These are phyloP conservation scores for Chelidonichthys spinosus DNA, from an alignment of 2,797 vertebrate genomes.

Conservation along the genomic window DNA sequence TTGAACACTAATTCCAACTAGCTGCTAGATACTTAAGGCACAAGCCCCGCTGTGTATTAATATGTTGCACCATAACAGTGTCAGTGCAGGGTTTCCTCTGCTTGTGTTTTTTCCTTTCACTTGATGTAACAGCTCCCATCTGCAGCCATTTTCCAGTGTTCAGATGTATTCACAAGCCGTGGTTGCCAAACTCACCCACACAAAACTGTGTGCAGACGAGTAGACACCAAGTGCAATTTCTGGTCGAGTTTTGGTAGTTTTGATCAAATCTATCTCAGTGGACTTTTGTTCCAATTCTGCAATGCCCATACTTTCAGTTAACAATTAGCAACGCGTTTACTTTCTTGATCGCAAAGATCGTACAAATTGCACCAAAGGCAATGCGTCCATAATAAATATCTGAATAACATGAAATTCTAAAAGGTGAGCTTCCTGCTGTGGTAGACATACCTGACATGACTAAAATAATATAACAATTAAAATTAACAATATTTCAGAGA, in stretches of 20 bases:
- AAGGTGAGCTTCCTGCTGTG: neutral
- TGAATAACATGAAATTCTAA: neutral
- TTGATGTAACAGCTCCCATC: constrained; percentile 25
- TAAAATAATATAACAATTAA: neutral
- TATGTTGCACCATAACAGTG: constrained; percentile 30
- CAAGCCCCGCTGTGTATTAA: constrained; percentile 34
- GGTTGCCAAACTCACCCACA: neutral
- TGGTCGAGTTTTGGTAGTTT: too few relatives aligned
- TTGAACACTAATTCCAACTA: constrained; percentile 47
- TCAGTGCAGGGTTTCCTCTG: constrained; percentile 14
- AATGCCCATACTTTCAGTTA: neutral
- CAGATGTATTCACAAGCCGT: constrained; percentile 28
- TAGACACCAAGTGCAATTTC: neutral
- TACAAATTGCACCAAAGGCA: neutral
- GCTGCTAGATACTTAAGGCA: constrained; percentile 30
- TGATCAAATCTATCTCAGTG: neutral
- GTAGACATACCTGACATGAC: neutral
- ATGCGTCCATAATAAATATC: neutral
- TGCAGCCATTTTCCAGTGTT: constrained; percentile 18
- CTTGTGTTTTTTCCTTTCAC: constrained; percentile 27
- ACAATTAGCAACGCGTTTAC: neutral
- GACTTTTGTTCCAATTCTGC: neutral
- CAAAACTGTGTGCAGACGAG: neutral
- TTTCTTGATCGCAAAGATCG: neutral
- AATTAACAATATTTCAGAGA: neutral